A percentile compares a stretch with the other conserved stretches of the same genome.
phyloP scores from a whole-genome alignment of 92 coral and sea anemone genomes.

The Phenganax stokvisi region DNA sequence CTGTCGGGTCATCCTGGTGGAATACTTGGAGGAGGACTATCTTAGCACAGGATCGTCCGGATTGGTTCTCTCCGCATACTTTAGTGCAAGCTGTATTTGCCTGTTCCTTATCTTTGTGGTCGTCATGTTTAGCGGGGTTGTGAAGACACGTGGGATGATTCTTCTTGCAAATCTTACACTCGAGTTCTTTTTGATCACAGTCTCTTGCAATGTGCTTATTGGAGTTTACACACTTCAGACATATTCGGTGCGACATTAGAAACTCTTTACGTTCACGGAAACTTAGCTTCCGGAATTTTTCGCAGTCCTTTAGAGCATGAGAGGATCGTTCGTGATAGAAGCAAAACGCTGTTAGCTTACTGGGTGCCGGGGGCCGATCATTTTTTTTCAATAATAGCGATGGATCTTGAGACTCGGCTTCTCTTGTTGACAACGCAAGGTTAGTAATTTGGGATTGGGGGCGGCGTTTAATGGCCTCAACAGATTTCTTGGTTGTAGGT shows the following conservation, averaged over 20 bases:
- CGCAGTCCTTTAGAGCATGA: slow-evolving; percentile 50
- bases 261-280: slow-evolving; percentile 44
- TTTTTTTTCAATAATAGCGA: not conserved
- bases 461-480: not conserved
- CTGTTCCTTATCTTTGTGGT: no score
- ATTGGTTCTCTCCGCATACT: slow-evolving; percentile 56
- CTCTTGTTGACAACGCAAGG: slow-evolving; percentile 26
- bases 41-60: slow-evolving; percentile 50
- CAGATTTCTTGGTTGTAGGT: not conserved
- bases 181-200: slow-evolving; percentile 39
- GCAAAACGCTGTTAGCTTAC: slow-evolving; percentile 25
- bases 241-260: slow-evolving; percentile 42
- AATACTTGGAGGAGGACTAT: slow-evolving; percentile 52
- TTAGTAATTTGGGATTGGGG: slow-evolving; percentile 27
- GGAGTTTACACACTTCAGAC: slow-evolving; percentile 45
- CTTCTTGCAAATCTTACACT: slow-evolving; percentile 42
- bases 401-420: slow-evolving; percentile 8
- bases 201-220: slow-evolving; percentile 42
- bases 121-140: slow-evolving; percentile 1
- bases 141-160: slow-evolving; percentile 53
- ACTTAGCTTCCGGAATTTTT: slow-evolving; percentile 50
- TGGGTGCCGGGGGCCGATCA: not conserved
- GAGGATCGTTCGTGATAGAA: slow-evolving; percentile 45
- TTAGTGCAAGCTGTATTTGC: slow-evolving; percentile 45
- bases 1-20: slow-evolving; percentile 35